Conservation (phyloP, 2,888 invertebrate genomes). For the Cecidostiba fungosa region DNA sequence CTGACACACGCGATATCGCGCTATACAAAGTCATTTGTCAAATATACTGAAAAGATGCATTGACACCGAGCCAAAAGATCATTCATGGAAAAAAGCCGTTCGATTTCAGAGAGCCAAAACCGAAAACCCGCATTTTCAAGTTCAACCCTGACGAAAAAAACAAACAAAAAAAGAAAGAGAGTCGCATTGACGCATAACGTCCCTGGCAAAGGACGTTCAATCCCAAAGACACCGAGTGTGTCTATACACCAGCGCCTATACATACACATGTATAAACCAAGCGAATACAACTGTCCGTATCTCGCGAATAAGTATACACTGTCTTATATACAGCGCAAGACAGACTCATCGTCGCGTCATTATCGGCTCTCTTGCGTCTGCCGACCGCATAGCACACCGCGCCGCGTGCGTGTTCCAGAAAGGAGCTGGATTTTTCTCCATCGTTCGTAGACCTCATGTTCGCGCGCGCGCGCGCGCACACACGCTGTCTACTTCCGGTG, state of each 20-base stretch:
- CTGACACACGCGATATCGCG: not conserved
- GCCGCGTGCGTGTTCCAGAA: conserved; percentile 48
- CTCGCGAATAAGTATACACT: too few relatives aligned
- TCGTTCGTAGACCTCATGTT: not conserved
- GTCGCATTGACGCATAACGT: not conserved
- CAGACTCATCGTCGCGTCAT: not conserved
- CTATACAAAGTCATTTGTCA: not conserved
- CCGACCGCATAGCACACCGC: not conserved
- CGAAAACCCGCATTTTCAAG: not conserved
- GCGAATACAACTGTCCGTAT: not conserved
- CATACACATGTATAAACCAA: not conserved
- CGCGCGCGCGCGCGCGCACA: not conserved
- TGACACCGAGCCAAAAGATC: not conserved
- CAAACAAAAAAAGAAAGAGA: not conserved
- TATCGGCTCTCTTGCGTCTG: not conserved
- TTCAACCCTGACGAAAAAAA: not conserved
- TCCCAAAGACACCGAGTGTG: too few relatives aligned
- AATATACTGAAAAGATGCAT: not conserved
- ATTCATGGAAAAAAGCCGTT: too few relatives aligned
- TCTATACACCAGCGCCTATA: too few relatives aligned
- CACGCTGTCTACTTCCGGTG: conserved; percentile 24
- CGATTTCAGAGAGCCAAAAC: not conserved
- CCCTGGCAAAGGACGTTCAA: not conserved
- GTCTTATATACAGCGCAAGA: not conserved
- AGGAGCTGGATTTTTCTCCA: conserved; percentile 43